Base-by-base conservation (phyloP, 2,797 vertebrate species). In the Labeo calbasu region DNA sequence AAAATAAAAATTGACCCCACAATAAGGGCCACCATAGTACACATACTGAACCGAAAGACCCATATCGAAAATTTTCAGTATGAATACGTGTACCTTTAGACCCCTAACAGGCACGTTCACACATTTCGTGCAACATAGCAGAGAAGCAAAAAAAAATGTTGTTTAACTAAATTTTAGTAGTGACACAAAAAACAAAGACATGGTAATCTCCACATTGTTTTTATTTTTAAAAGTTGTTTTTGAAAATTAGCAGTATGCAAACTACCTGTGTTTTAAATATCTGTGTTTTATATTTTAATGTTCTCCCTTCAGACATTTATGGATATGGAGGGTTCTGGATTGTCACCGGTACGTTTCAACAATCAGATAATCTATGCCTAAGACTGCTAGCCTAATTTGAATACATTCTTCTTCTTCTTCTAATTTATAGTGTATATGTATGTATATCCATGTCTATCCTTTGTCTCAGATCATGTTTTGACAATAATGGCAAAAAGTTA, bases 241-340 rank as follows among this genome's bases (percentile, higher is more conserved):
- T 36, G 15, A 73, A 51, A 40, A 76, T 76, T 5, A 14, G 1
- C 8, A 94, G 14, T 32, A 65, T 65, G 14, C 19, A 59, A 36
- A 15, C 28, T 40, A 59, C 36, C 13, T 36, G 32, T 36, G 32
- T 36, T 36, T 36, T 36, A 36, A 36, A 36, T 36, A 43, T 40
- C 68, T n/a, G 69, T 55, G 25, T 55, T 69, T 69, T 66, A 40
- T 76, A 32, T 25, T n/a, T 50, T 55, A 89, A 82, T 1, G 92
- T 91, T 85, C 28, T 46, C 36, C 19, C 11, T 79, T 15, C 88
- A 96, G 95, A 99, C 98, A 0, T 99, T 98, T 92, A 94, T 97
- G 2, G 98, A 99, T 92, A 99, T 98, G 97, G 98, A 99, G 88
- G 96, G 96, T 4, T 99, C 98, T 0, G 98, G 96, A 51, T 97